A percentile compares a stretch with the other conserved stretches of the same genome.
These are phyloP conservation scores for Trachelus troglodyta DNA, from an alignment of 2,888 invertebrate genomes.

Conservation along the genomic window DNA sequence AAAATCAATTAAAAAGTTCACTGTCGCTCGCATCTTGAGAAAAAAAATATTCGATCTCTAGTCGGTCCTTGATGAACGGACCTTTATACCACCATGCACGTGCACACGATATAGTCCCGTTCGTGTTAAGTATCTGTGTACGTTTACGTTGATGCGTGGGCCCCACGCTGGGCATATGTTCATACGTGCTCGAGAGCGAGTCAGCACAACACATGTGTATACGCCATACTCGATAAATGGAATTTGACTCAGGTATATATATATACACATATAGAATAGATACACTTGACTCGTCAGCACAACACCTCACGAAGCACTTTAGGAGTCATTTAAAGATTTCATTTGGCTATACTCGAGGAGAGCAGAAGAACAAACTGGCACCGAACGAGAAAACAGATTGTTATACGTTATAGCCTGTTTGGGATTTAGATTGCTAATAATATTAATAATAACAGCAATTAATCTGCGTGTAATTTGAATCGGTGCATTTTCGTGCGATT, in stretches of 20 bases:
- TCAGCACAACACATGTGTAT: background rate
- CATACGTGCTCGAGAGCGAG: background rate
- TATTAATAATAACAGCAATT: too few relatives aligned
- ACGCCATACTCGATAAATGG: constrained; percentile 19
- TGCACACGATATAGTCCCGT: background rate
- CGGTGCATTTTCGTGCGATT: too few relatives aligned
- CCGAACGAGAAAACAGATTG: too few relatives aligned
- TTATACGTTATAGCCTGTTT: too few relatives aligned
- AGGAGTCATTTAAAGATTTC: constrained; percentile 42
- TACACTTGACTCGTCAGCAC: constrained; percentile 41
- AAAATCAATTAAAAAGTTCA: too few relatives aligned
- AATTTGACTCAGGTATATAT: constrained; percentile 40
- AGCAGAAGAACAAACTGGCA: too few relatives aligned
- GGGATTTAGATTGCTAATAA: too few relatives aligned
- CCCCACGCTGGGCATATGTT: background rate
- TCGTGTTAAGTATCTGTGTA: background rate
- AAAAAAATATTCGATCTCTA: too few relatives aligned
- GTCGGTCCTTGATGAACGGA: background rate
- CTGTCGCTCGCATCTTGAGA: too few relatives aligned
- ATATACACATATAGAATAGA: constrained; percentile 11
- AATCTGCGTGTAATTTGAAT: too few relatives aligned
- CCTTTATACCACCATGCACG: constrained; percentile 2
- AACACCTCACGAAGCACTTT: constrained; percentile 44
- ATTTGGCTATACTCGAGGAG: constrained; percentile 23
- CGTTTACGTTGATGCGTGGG: background rate